phyloP scores from a whole-genome alignment of 2,113 vertebrate species.

The Tyrannus savana region DNA sequence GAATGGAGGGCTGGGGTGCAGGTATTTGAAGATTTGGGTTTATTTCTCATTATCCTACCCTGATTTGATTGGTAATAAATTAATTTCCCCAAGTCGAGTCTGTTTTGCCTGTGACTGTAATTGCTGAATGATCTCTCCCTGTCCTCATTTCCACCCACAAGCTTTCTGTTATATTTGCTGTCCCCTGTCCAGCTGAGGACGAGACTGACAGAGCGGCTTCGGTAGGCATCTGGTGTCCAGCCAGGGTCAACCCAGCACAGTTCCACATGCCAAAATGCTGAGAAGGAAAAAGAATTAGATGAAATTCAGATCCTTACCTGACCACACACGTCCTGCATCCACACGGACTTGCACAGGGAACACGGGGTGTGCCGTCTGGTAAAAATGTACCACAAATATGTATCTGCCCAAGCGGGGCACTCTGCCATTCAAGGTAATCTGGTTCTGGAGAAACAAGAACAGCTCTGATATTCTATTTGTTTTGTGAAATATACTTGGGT shows the following conservation, averaged over 20 bases:
- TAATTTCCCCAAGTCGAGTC: not conserved
- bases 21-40: not conserved
- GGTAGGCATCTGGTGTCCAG: not conserved
- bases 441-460: slow-evolving; percentile 74
- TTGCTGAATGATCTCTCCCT: not conserved
- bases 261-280: not conserved
- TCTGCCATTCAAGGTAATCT: slow-evolving; percentile 78
- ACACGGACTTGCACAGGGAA: slow-evolving; percentile 83
- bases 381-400: slow-evolving; percentile 84
- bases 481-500: not conserved
- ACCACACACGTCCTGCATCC: slow-evolving; percentile 72
- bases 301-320: slow-evolving; percentile 75
- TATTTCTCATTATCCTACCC: not conserved
- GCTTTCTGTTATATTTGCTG: not conserved
- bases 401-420: slow-evolving; percentile 78
- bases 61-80: not conserved
- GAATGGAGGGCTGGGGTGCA: not conserved
- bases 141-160: not conserved
- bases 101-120: not conserved
- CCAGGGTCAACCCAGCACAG: not conserved
- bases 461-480: not conserved
- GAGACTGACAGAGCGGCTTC: not conserved
- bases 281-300: not conserved
- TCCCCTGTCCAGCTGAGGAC: not conserved
- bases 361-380: slow-evolving; percentile 75